Base-by-base conservation (phyloP, 2,113 vertebrate species). In the Pygoscelis adeliae region DNA sequence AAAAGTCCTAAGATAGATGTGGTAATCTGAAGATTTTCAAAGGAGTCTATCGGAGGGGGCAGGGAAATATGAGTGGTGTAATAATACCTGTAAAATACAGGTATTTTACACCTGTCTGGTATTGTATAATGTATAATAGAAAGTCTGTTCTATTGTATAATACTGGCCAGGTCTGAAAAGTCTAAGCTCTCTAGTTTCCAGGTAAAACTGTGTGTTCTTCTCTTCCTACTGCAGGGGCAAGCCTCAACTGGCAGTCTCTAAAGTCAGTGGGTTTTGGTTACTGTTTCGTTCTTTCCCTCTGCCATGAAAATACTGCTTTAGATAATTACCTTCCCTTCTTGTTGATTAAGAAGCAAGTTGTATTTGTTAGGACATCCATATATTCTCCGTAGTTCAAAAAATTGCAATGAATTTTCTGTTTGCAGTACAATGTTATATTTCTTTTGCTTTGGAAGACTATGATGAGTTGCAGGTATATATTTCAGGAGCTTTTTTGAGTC, bases 61-160 rank as follows among this genome's bases (percentile, higher is more conserved):
- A 61, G 61, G 52, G 67, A 66, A 89, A 38, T 29, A 25, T 2
- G 32, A 78, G 13, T 22, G 15, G 38, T 38, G 38, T 38, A 38
- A 38, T 38, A 38, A 38, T 38, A 38, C 38, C 38, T 38, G 38
- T 38, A 38, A 38, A 38, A 27, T 32, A 29, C 7, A 36, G 36
- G 20, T 69, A 32, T 61, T 74, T 70, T 16, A 44, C 42, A 65
- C 42, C 50, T 81, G 25, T 30, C 55, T 0, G 0, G 18, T 53
- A 21, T 49, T 73, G 58, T 25, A 14, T 46, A 52, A 49, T 30
- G 25, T 52, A 21, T 32, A 70, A 90, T 22, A 90, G 44, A 58
- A 71, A 66, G 49, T 53, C 30, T 89, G 26, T 47, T 89, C 66
- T 63, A 11, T 69, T 83, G 20, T 50, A 6, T 67, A 65, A 40